A percentile compares a stretch with the other conserved stretches of the same genome.
Evolutionary conservation across 2,113 vertebrate genomes (phyloP).

Genomic region (Castor canadensis): DNA sequence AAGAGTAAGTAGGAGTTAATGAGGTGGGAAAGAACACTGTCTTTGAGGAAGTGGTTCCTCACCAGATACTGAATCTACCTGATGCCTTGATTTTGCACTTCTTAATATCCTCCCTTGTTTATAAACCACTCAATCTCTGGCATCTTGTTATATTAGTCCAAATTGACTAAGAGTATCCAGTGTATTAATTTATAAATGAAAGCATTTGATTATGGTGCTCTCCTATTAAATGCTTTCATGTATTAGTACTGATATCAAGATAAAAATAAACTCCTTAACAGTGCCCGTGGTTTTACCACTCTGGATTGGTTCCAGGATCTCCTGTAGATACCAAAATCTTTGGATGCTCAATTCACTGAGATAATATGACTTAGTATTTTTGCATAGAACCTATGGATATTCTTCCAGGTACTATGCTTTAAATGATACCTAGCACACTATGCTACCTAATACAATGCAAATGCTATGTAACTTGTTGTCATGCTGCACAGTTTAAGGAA

Average conservation of each 20-base stretch:
- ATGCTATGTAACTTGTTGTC: too few species aligned
- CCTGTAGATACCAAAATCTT: background rate
- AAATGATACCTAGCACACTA: background rate
- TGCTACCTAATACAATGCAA: background rate
- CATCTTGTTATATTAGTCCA: background rate
- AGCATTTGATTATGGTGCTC: background rate
- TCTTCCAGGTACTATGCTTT: background rate
- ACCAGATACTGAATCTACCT: background rate
- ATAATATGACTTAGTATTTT: background rate
- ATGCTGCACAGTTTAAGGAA: background rate
- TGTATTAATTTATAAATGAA: background rate
- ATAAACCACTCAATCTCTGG: background rate
- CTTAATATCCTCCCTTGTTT: background rate
- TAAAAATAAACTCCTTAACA: background rate
- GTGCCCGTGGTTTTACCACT: background rate
- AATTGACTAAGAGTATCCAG: background rate
- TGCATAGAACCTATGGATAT: too few species aligned
- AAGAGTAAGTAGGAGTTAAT: background rate
- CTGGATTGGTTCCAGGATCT: background rate
- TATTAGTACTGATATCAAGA: background rate
- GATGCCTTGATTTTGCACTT: background rate
- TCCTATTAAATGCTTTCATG: background rate
- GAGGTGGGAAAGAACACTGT: background rate
- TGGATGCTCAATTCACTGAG: background rate
- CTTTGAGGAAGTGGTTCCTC: background rate